Evolutionary conservation across 2,797 vertebrate species (phyloP), one percentile per base, ranked within the genome.

Genomic region (Eupleurogrammus muticus): DNA sequence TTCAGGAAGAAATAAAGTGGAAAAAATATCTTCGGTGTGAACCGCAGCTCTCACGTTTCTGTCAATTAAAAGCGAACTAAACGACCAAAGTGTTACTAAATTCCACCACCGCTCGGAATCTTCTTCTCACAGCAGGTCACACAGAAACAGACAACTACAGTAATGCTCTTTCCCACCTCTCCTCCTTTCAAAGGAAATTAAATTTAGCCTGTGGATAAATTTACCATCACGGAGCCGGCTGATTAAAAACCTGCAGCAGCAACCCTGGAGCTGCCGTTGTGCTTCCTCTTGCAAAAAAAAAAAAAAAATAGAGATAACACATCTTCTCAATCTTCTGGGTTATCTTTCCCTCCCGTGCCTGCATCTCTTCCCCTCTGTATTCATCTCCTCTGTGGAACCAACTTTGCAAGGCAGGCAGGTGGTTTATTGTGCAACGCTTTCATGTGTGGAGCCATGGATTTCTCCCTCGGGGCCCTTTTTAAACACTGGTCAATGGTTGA

Each of bases 121-220:
- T 38, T 77, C 73, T 67, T 34, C 62, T 56, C 35, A 13, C 16
- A 20, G 34, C 23, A 3, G 42, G 34, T 59, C 21, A 32, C 58
- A 0, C 44, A 46, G 32, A 36, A 4, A 47, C 13, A 53, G 42
- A 60, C 36, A 73, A 46, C 24, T 16, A 50, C 44, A 85, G 70
- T 68, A 40, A 66, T 66, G 4, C 58, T 78, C 53, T 55, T 78
- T 50, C 42, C 70, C 74, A 28, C 40, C n/a, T 83, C 79, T 73
- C 64, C 14, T 66, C 65, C n/a, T 73, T 83, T 76, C 32, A 70
- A 85, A 91, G 82, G 85, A 91, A 86, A 92, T 90, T 78, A 69
- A 87, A 88, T 85, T 80, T 72, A 57, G 82, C 83, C 75, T 1
- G 21, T 70, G 65, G 80, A 66, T 70, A 73, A 74, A 82, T 78